Evolutionary conservation across 2,797 vertebrate genomes (phyloP).

Genomic region (Sebastes hubbsi): DNA sequence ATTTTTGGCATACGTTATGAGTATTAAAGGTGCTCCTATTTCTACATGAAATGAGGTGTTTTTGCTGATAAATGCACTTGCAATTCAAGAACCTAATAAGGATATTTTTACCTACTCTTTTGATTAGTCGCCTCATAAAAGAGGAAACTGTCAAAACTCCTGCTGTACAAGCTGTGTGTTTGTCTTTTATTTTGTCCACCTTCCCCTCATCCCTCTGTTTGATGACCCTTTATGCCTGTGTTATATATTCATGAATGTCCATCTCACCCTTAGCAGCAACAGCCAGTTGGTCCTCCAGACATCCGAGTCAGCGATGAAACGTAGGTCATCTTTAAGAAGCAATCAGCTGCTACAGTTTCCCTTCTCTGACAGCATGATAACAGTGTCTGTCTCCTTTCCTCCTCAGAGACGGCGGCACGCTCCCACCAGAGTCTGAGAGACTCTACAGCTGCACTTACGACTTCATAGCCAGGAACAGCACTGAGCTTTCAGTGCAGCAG

Average conservation of each 20-base stretch:
- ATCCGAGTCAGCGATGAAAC: constrained; percentile 22
- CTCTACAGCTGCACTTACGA: constrained; percentile 86
- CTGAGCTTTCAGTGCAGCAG: constrained; percentile 88
- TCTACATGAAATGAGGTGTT: neutral
- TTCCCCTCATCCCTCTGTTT: neutral
- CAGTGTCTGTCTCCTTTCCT: neutral
- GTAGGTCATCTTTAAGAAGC: constrained; percentile 47
- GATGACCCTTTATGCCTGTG: neutral
- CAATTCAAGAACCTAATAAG: neutral
- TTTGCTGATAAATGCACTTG: neutral
- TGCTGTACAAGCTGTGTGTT: neutral
- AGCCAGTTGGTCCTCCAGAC: neutral
- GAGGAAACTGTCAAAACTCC: neutral
- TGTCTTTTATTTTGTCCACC: neutral
- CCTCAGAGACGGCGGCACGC: constrained; percentile 60
- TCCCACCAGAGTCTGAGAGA: constrained; percentile 51
- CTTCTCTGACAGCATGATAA: neutral
- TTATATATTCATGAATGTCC: neutral
- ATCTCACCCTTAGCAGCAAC: constrained; percentile 14
- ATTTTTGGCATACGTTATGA: neutral
- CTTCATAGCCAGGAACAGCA: constrained; percentile 91
- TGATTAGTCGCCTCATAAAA: neutral
- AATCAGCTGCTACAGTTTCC: neutral
- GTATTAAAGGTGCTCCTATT: neutral
- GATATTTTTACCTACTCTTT: neutral